Base-by-base conservation (phyloP, 2,888 invertebrate genomes). In the Sarcophaga carnaria region DNA sequence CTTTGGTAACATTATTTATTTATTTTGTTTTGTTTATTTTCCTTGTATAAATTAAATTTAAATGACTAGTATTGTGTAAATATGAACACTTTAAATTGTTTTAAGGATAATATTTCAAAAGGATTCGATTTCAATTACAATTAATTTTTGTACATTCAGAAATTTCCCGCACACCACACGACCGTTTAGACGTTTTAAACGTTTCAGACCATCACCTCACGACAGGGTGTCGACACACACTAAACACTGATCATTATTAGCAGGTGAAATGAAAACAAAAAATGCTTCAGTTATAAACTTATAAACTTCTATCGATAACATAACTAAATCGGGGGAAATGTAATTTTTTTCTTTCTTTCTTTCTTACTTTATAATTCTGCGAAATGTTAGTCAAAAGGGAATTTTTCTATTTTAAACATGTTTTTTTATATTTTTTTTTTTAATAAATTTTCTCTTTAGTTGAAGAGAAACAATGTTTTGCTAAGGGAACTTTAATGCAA, bases 221-320 rank as follows among this genome's bases (percentile, higher is more conserved):
- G 81, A 71, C 70, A 79, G 78, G 71, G 87, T 84, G 79, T 76
- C 67, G 25, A 63, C 10, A 72, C 63, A 79, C 81, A 87, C 87
- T 87, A 63, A 87, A 78, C 62, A 10, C 27, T 49, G 45, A 75
- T 79, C 75, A 49, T 67, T 67, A 63, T 60, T 59, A 63, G 63
- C 45, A 75, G 60, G 20, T 79, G 72, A 79, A 76, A 82, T 72
- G 71, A 82, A 82, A 79, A 70, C 81, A 76, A 54, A 49, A 63
- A 54, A 54, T 27, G 62, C 64, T 83, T 77, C 77, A 78, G 22
- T 78, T 72, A 37, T 8, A 72, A 80, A 77, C 77, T 81, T 78
- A 37, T 37, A 37, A 37, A 37, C 69, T 78, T 81, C 47, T 70
- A 71, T 84, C 87, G 84, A 87, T 84, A 87, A 76, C 79, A 72